These are phyloP conservation scores for Parasteatoda tepidariorum DNA, from an alignment of 1,140 invertebrate genomes.

Conservation along the genomic window DNA sequence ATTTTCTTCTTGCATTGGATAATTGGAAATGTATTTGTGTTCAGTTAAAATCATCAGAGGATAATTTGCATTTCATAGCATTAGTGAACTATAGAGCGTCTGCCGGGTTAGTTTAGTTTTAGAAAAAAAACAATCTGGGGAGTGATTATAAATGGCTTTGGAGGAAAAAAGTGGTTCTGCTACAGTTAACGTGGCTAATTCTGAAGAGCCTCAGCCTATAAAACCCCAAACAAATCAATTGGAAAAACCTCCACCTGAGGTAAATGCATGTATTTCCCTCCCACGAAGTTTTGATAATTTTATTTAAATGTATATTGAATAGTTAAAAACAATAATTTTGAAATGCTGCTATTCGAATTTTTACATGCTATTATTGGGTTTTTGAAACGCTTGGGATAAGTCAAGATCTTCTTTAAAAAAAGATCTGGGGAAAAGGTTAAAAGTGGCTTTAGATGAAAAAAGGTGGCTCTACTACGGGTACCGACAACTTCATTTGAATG, in stretches of 20 bases:
- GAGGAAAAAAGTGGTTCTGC: not conserved
- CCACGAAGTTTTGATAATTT: no score
- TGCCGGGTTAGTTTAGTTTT: not conserved
- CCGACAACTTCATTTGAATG: no score
- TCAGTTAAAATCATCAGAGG: not conserved
- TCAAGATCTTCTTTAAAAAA: no score
- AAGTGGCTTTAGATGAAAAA: no score
- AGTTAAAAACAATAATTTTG: no score
- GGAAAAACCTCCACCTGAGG: constrained; percentile 6
- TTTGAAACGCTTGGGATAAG: no score
- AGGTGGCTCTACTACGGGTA: no score
- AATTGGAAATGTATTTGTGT: not conserved
- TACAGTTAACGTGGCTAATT: not conserved
- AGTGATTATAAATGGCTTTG: not conserved
- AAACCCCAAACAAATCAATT: not conserved
- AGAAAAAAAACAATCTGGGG: not conserved
- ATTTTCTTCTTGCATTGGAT: not conserved
- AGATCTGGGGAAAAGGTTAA: no score
- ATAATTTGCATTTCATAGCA: not conserved
- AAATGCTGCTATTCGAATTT: no score
- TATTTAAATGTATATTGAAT: no score
- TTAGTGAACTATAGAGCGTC: not conserved
- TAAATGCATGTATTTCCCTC: not conserved
- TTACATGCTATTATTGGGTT: no score
- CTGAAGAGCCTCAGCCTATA: not conserved